These are phyloP conservation scores for Nycticryphes semicollaris DNA, from an alignment of 2,113 vertebrate genomes.

Conservation along the genomic window DNA sequence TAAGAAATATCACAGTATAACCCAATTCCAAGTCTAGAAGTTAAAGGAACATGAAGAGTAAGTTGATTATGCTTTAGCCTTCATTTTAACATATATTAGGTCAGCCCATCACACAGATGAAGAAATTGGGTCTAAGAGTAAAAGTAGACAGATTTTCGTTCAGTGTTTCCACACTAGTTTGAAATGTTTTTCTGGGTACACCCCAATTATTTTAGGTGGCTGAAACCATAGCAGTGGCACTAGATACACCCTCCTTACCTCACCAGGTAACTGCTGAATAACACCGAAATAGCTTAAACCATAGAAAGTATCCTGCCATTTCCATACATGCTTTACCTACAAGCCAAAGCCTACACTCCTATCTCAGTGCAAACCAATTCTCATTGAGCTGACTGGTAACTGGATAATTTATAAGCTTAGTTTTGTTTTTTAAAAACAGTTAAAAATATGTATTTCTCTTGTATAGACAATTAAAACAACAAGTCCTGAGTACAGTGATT, in stretches of 20 bases:
- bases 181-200: background rate
- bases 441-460: background rate
- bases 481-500: background rate
- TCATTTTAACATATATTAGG: background rate
- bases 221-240: background rate
- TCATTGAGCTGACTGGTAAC: background rate
- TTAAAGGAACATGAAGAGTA: background rate
- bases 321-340: background rate
- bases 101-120: background rate
- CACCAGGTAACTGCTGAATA: background rate
- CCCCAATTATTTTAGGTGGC: background rate
- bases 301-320: background rate
- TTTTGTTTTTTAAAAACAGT: background rate
- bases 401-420: background rate
- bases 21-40: background rate
- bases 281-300: background rate
- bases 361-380: background rate
- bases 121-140: background rate
- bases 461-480: background rate
- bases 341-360: background rate
- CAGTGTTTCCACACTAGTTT: background rate
- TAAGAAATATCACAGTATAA: background rate
- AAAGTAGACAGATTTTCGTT: background rate
- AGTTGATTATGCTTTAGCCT: background rate
- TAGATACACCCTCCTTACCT: background rate